Conservation (phyloP, 2,113 vertebrate species). For the Empidonax traillii region DNA sequence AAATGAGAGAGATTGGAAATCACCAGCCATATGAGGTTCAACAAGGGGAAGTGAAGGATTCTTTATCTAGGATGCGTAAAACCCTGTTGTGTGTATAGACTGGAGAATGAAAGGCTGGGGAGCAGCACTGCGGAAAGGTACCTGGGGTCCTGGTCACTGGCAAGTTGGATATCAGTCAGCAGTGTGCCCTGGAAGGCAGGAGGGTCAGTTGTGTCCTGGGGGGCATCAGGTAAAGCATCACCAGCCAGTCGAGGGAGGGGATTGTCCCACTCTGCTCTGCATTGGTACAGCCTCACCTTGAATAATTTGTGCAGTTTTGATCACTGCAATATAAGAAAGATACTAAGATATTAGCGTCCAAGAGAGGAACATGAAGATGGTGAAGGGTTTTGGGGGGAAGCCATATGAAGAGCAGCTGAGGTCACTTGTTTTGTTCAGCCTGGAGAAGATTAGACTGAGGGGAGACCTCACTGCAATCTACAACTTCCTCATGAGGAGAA, state of each 20-base stretch:
- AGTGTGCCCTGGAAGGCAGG: not conserved
- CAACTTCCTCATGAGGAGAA: not conserved
- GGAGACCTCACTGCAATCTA: not conserved
- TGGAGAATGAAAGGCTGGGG: not conserved
- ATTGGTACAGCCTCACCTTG: not conserved
- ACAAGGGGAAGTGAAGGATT: not conserved
- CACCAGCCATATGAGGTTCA: not conserved
- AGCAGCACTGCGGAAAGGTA: not conserved
- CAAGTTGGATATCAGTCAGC: not conserved
- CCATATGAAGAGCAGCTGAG: not conserved
- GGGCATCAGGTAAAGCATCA: fast-evolving
- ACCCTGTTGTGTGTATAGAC: too few species aligned
- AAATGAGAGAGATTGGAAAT: not conserved
- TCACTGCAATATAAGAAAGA: not conserved
- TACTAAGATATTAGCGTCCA: not conserved
- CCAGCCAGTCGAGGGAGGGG: not conserved
- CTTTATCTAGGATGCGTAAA: too few species aligned
- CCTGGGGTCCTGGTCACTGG: not conserved
- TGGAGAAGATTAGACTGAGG: not conserved
- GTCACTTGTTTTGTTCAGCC: not conserved
- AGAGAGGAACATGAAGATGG: not conserved
- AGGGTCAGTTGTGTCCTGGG: fast-evolving
- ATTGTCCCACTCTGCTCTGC: not conserved
- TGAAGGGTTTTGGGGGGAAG: not conserved
- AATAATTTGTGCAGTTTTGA: not conserved